Base-by-base conservation (phyloP, 92 coral and sea anemone species). In the Epizoanthus scotinus region DNA sequence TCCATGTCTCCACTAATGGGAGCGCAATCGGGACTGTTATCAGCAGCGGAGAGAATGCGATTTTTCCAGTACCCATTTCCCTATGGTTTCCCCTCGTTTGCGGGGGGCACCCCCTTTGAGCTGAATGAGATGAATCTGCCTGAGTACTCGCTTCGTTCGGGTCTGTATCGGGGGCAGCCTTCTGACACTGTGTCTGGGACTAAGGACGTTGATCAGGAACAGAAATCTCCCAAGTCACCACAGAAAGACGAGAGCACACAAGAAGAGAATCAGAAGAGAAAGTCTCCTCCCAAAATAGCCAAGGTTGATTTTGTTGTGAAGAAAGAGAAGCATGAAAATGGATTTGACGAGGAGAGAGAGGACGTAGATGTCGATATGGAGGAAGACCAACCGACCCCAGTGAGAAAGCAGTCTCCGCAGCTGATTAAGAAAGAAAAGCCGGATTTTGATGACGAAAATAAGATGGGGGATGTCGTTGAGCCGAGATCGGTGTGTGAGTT, bases 21-120 rank as follows among this genome's bases (percentile, higher is more conserved):
- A 20, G 92, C 94, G 10, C 97, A 90, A 70, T 67, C 97, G 20
- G 88, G 92, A 21, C 78, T 93, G 47, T 78, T 93, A 71, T 77
- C 92, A 19, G 94, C 94, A 26, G 91, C 93, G 12, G 97, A 93
- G 36, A 87, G 97, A 71, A 86, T 93, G 90, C 94, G 92, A 63
- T 88, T 78, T 50, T 80, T 90, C 25, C 93, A 93, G 83, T 87
- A 87, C 62, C 94, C 91, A 63, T 88, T 93, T 78, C 88, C 84
- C 25, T 93, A 82, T 61, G 88, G 91, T 19, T 79, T 83, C 55
- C 94, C n/a, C n/a, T n/a, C 91, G 10, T 90, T 83, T 38, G 86
- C 97, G 31, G 84, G 89, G 57, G 89, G 85, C 15, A 40, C 85
- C 13, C 94, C 94, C n/a, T 93, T 87, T 58, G 97, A 90, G 44